Evolutionary conservation across 2,797 vertebrate genomes (phyloP).

Genomic region (Tinamus major): DNA sequence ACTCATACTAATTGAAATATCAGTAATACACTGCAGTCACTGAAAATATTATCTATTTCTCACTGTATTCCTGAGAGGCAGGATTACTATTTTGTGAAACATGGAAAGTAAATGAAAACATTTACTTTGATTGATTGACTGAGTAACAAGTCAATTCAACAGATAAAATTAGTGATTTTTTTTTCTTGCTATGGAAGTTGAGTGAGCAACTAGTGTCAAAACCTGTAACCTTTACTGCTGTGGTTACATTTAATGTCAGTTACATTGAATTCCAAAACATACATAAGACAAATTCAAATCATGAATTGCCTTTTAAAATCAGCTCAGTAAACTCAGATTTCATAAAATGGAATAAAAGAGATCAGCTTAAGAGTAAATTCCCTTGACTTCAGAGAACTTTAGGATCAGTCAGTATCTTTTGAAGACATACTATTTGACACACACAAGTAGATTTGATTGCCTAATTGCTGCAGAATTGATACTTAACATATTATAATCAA

Average conservation of each 20-base stretch:
- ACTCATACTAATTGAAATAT: slow-evolving; percentile 26
- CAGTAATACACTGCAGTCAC: background rate
- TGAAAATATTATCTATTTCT: background rate
- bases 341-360: background rate
- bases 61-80: background rate
- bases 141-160: background rate
- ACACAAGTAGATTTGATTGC: background rate
- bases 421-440: background rate
- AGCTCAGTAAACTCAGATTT: background rate
- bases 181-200: background rate
- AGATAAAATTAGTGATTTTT: background rate
- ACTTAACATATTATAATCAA: background rate
- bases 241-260: background rate
- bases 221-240: background rate
- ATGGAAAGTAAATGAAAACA: background rate
- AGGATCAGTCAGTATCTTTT: background rate
- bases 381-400: background rate
- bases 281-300: background rate
- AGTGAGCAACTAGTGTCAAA: background rate
- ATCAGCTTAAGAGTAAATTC: background rate
- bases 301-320: background rate
- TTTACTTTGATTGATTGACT: background rate
- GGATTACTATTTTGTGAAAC: background rate
- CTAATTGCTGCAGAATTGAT: background rate
- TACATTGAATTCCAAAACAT: background rate